Base-by-base conservation (phyloP, 2,797 vertebrate species). In the Sebastes dallii region DNA sequence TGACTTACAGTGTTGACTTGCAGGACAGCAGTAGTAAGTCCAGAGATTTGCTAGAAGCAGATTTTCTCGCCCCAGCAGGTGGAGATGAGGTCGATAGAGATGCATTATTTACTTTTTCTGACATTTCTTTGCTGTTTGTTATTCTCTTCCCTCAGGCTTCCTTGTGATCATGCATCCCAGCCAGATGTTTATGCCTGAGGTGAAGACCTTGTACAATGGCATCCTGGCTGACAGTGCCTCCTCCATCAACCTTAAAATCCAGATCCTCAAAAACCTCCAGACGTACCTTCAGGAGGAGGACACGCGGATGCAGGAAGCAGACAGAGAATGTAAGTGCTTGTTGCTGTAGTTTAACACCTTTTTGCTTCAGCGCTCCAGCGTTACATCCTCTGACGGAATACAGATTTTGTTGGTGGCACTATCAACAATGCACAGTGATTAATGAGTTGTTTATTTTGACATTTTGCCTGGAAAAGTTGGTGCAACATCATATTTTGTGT, bases 251-350 rank as follows among this genome's bases (percentile, higher is more conserved):
- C 96, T 99, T 89, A 99, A 99, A 97, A 99, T 99, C 88, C 98
- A 99, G 93, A 96, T 99, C 85, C 96, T 99, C 86, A 99, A 99
- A 96, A 99, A 99, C 92, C 97, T 99, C 32, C 98, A 99, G 92
- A 99, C 97, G 7, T 99, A 99, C 90, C 95, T 99, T 81, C 98
- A 99, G 91, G 98, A 99, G 91, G 98, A 99, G 68, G 98, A 99
- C 88, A 96, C 97, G 0, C 96, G 98, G 54, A 99, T 99, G 98
- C 98, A 99, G 81, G 97, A 98, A 86, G 98, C 98, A 36, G 98
- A 99, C 92, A 95, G 97, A 94, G 98, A 99, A 91, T 99, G 98
- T 99, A 91, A 96, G 97, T 94, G 9, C 1, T 65, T 39, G 14
- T 32, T 62, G n/a, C 30, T 65, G 14, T 46, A 13, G 9, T 52